Evolutionary conservation across 2,888 invertebrate genomes (phyloP).

Genomic region (Smittia aterrima): DNA sequence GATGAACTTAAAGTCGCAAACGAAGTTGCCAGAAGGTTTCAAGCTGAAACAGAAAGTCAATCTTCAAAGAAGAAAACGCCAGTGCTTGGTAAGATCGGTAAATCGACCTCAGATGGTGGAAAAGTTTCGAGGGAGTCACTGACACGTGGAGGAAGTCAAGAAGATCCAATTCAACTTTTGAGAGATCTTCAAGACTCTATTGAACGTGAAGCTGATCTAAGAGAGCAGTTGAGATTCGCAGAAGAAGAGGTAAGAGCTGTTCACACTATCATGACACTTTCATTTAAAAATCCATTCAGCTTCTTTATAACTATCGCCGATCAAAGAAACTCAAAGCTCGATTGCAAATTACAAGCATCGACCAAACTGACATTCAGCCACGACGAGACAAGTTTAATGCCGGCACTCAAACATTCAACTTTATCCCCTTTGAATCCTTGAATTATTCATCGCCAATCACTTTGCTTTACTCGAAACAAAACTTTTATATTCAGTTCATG

Average conservation of each 20-base stretch:
- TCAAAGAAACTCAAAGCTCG: constrained; percentile 2
- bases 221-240: constrained; percentile 87
- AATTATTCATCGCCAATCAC: background rate
- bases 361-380: constrained; percentile 31
- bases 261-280: too few relatives aligned
- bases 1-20: constrained; percentile 80
- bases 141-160: constrained; percentile 75
- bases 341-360: background rate
- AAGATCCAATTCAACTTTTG: constrained; percentile 76
- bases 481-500: background rate
- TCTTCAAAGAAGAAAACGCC: constrained; percentile 60
- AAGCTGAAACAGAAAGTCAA: constrained; percentile 53
- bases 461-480: constrained; percentile 3
- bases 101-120: constrained; percentile 63
- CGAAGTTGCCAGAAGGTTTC: constrained; percentile 67
- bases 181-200: constrained; percentile 87
- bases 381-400: background rate
- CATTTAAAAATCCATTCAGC: constrained; percentile 12
- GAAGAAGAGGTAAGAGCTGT: constrained; percentile 76
- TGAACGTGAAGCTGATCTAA: constrained; percentile 88
- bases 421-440: background rate
- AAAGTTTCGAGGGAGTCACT: constrained; percentile 72
- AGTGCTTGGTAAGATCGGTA: constrained; percentile 58
- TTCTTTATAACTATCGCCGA: background rate
- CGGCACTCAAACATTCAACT: constrained; percentile 40